Evolutionary conservation across 30 jellyfish, hydroid and myxozoan species (phyloP).

Genomic region (Hydractinia symbiolongicarpus): DNA sequence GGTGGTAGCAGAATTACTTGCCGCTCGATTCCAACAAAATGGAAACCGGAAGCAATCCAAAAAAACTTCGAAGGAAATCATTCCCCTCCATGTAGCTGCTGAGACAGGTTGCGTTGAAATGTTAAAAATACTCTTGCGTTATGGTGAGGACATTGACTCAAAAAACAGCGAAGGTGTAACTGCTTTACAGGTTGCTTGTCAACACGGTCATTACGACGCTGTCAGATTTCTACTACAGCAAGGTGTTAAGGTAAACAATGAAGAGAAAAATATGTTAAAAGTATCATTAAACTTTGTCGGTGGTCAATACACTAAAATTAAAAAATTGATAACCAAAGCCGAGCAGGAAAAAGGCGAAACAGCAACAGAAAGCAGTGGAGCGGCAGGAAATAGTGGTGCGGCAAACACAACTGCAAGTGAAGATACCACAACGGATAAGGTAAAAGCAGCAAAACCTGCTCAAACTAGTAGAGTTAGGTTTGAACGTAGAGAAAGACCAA

Average conservation of each 20-base stretch:
- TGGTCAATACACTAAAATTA: neutral
- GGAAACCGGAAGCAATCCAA: neutral
- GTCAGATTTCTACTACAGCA: neutral
- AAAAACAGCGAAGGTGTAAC: neutral
- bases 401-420: no score
- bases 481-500: no score
- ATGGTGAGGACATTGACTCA: conserved; percentile 10
- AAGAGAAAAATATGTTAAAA: neutral
- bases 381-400: neutral
- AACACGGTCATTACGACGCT: neutral
- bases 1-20: neutral
- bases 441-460: no score
- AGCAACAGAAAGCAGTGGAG: neutral
- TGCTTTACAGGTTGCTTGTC: neutral
- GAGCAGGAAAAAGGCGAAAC: conserved; percentile 2
- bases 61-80: neutral
- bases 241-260: neutral
- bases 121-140: neutral
- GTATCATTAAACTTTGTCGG: neutral
- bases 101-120: neutral
- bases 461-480: no score
- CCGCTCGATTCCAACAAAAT: neutral
- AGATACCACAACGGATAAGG: no score
- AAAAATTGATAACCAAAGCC: neutral
- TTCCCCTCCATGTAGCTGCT: conserved; percentile 4